Conservation (phyloP, 2,888 invertebrate genomes). For the Pterostichus niger region DNA sequence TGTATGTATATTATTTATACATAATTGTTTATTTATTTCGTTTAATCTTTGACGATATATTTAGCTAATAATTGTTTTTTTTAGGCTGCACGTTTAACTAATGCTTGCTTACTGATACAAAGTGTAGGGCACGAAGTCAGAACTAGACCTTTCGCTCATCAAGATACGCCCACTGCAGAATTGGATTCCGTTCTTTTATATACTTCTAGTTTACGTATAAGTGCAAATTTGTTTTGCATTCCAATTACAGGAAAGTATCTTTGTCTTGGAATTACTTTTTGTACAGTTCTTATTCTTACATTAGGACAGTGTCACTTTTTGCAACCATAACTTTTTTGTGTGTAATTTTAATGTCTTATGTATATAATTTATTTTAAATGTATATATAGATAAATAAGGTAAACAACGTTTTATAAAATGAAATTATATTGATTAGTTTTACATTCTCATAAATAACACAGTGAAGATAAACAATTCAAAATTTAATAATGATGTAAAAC, state of each 20-base stretch:
- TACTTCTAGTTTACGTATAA: slow-evolving; percentile 86
- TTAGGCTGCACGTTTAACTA: slow-evolving; percentile 87
- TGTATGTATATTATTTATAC: not conserved
- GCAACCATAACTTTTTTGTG: slow-evolving; percentile 73
- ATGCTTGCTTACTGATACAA: slow-evolving; percentile 85
- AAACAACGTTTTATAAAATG: slow-evolving; percentile 31
- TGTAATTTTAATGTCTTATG: not conserved
- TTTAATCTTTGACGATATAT: not conserved
- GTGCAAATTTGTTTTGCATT: slow-evolving; percentile 86
- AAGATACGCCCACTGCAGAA: slow-evolving; percentile 87
- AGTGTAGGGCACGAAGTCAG: slow-evolving; percentile 89
- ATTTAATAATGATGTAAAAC: slow-evolving; percentile 11
- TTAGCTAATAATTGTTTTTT: slow-evolving; percentile 70
- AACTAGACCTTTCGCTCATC: slow-evolving; percentile 89
- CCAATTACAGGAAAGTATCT: slow-evolving; percentile 86
- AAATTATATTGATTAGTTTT: slow-evolving; percentile 55
- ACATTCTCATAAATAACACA: slow-evolving; percentile 55
- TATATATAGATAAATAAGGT: slow-evolving; percentile 23
- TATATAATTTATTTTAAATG: slow-evolving; percentile 37
- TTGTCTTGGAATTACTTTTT: slow-evolving; percentile 82
- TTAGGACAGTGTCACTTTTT: slow-evolving; percentile 87
- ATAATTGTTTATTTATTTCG: not conserved
- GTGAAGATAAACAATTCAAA: slow-evolving; percentile 64
- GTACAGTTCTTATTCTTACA: slow-evolving; percentile 82
- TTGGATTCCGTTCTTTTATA: slow-evolving; percentile 88